These are phyloP conservation scores for Semotilus atromaculatus DNA, from an alignment of 2,797 vertebrate species.

Conservation along the genomic window DNA sequence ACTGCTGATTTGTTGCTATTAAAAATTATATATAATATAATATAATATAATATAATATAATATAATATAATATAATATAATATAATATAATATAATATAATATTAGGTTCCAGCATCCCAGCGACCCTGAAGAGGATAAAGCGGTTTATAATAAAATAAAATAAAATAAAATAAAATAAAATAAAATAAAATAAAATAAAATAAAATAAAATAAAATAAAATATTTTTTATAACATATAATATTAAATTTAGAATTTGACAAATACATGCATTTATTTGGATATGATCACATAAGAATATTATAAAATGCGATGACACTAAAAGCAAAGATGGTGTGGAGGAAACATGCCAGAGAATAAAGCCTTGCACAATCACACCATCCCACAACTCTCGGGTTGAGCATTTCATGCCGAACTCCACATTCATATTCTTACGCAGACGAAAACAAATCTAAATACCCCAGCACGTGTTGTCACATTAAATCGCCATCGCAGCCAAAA, in stretches of 20 bases:
- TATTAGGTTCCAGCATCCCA: too few species aligned
- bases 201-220: too few species aligned
- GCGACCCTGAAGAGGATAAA: neutral
- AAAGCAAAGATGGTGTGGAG: neutral
- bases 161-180: too few species aligned
- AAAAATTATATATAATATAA: neutral
- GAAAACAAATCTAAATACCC: neutral
- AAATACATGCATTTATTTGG: neutral
- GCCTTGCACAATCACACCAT: neutral
- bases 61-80: neutral
- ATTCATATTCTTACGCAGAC: neutral
- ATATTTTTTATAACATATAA: neutral
- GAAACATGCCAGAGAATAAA: neutral
- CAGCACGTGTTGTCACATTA: neutral
- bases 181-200: too few species aligned
- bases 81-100: neutral
- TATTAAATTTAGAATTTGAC: neutral
- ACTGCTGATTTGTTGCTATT: neutral
- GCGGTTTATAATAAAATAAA: neutral
- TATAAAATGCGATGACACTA: neutral
- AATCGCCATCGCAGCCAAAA: slow-evolving; percentile 33
- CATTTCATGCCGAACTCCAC: neutral
- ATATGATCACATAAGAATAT: neutral
- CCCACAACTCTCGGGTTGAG: neutral
- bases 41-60: neutral